Base-by-base conservation (phyloP, 2,113 vertebrate genomes). In the Falcunculus frontatus region DNA sequence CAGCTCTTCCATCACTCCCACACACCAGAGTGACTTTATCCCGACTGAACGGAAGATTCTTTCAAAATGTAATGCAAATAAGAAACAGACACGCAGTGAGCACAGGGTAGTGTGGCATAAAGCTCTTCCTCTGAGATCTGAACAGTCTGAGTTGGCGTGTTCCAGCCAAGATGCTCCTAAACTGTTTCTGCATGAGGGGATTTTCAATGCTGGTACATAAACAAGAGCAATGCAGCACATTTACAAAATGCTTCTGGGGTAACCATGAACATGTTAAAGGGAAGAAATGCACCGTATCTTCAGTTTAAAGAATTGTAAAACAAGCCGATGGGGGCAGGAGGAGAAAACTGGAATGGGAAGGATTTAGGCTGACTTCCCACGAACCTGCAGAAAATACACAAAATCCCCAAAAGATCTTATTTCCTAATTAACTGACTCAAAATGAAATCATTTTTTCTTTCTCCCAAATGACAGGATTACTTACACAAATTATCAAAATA, bases 391-490 rank as follows among this genome's bases (percentile, higher is more conserved):
- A 95, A 97, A 95, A 93, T 15, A 79, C 74, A 95, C 76, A 92
- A 89, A 95, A 93, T 95, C 76, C 94, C 93, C 88, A 75, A 81
- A 96, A 93, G 95, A 96, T 89, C 94, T 91, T 89, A 95, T 93
- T 96, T 95, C 94, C 94, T 95, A 96, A 96, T 95, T 94, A 97
- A 95, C 93, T 95, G 94, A 95, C 95, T 95, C 93, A 93, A 95
- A 96, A 96, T 95, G 96, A 95, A 96, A 95, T 95, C 19, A 95
- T 92, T 94, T 97, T 89, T 94, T 80, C 88, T 95, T 95, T 96
- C 86, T 97, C 95, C 95, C 95, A 95, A 96, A 96, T 95, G 94
- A 96, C 94, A 95, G 80, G 89, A 96, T 96, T 95, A 96, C 92
- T 97, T 96, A 95, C 94, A 97, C 89, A 89, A 95, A 96, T 96